phyloP scores from a whole-genome alignment of 2,113 vertebrate species.

The Prunella fulvescens region DNA sequence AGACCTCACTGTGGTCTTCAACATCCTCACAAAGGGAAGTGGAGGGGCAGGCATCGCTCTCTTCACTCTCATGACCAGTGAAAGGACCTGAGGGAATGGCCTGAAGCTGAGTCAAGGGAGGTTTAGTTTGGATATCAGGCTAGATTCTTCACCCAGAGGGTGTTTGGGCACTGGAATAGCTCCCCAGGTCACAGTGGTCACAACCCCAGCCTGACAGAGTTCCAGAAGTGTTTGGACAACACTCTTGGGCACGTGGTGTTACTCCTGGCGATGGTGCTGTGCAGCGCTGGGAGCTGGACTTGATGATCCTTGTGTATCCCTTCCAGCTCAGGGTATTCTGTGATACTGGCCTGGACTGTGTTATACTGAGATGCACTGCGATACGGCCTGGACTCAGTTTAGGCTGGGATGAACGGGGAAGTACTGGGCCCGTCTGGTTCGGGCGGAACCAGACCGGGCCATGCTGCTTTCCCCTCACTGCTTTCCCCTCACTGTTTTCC shows the following conservation, averaged over 20 bases:
- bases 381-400: no score
- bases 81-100: not conserved
- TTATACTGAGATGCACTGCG: not conserved
- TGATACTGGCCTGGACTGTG: not conserved
- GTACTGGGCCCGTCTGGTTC: fast-evolving
- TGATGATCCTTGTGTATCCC: no score
- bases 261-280: no score
- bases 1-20: not conserved
- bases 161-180: fast-evolving
- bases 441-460: fast-evolving
- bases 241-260: fast-evolving
- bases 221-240: not conserved
- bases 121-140: not conserved
- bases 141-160: not conserved
- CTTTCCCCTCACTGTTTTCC: no score
- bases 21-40: not conserved
- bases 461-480: not conserved
- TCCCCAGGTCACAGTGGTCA: no score
- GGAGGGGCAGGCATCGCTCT: fast-evolving
- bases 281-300: not conserved
- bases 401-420: no score
- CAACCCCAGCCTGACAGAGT: no score
- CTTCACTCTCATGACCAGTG: not conserved
- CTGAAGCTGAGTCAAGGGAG: not conserved
- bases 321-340: no score